These are phyloP conservation scores for Gallinago undulata DNA, from an alignment of 2,113 vertebrate species.

Conservation along the genomic window DNA sequence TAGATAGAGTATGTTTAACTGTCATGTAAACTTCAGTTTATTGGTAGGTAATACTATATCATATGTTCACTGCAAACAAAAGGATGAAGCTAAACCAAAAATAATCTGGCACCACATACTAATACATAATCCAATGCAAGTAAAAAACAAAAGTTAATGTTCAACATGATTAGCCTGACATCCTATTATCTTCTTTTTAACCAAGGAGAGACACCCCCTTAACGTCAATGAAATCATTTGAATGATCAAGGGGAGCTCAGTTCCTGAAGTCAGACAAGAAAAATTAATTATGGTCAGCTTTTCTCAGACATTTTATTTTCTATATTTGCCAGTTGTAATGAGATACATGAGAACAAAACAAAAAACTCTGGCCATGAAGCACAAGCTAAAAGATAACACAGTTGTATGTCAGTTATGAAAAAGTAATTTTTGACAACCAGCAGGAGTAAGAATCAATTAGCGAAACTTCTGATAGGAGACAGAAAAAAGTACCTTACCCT, in stretches of 20 bases:
- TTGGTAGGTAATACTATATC: not conserved
- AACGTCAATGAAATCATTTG: not conserved
- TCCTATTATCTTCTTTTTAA: not conserved
- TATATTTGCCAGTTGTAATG: not conserved
- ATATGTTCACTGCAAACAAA: not conserved
- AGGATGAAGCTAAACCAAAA: not conserved
- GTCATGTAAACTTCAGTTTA: not conserved
- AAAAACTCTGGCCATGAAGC: not conserved
- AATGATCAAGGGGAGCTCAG: not conserved
- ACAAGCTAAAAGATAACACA: not conserved
- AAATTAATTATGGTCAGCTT: not conserved
- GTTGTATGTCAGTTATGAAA: not conserved
- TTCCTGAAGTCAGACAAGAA: not conserved
- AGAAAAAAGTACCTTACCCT: not conserved
- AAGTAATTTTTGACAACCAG: constrained; percentile 26
- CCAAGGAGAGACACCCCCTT: not conserved
- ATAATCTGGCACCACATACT: not conserved
- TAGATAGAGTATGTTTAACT: not conserved
- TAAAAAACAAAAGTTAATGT: not conserved
- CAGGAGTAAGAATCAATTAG: constrained; percentile 38
- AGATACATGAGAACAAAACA: not conserved
- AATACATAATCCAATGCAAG: not conserved
- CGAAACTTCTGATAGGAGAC: not conserved
- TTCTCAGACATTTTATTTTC: not conserved
- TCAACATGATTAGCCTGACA: not conserved